These are phyloP conservation scores for Polypedilum pembai DNA, from an alignment of 1,140 invertebrate species.

Conservation along the genomic window DNA sequence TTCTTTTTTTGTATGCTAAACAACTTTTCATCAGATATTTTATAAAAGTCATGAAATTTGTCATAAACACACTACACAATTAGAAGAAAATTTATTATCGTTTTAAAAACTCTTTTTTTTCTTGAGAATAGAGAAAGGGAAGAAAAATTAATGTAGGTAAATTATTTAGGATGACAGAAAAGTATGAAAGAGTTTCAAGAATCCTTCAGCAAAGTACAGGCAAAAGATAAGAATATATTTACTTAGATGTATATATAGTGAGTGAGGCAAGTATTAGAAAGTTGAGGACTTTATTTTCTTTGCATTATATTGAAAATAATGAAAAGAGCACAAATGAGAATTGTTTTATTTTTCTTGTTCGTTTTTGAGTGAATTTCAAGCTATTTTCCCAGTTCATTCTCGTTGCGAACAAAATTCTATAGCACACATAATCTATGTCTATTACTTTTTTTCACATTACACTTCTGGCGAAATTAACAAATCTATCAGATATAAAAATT, in stretches of 20 bases:
- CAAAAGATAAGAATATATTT: background rate
- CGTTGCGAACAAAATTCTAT: too few species aligned
- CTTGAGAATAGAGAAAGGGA: too few species aligned
- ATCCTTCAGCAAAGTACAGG: conserved; percentile 9
- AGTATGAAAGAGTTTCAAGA: conserved; percentile 2
- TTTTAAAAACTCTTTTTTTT: too few species aligned
- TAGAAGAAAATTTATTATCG: too few species aligned
- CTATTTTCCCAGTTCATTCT: too few species aligned
- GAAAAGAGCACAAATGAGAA: conserved; percentile 4
- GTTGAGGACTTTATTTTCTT: conserved; percentile 6
- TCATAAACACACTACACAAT: too few species aligned
- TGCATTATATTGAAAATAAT: conserved; percentile 1
- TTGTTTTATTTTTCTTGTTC: background rate
- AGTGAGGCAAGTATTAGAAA: conserved; percentile 8
- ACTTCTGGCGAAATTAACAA: background rate
- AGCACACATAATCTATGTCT: too few species aligned
- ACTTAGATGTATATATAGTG: background rate
- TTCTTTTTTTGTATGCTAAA: background rate
- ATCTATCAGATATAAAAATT: background rate
- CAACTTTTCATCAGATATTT: too few species aligned
- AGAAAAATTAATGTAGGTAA: background rate
- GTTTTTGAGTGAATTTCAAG: background rate
- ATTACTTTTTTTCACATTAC: background rate
- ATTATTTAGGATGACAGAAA: background rate
- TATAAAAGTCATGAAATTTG: background rate